Base-by-base conservation (phyloP, 2,888 invertebrate species). In the Criorhina ranunculi region DNA sequence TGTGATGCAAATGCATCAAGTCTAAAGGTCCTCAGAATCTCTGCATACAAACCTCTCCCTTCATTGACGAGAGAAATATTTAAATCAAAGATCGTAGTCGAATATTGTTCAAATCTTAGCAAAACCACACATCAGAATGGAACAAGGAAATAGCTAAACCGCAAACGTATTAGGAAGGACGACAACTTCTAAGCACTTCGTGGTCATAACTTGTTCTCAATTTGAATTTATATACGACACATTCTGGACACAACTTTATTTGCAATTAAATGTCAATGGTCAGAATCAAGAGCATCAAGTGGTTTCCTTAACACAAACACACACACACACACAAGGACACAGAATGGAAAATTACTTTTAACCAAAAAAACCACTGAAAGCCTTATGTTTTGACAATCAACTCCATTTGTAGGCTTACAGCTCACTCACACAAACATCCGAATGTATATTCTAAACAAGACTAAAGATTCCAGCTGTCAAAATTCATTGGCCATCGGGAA, bases 401-500 rank as follows among this genome's bases (percentile, higher is more conserved):
- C 15, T 12, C 31, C 19, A 29, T 64, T 19, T 60, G 24, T 53
- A 51, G 24, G 33, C 3, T 55, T 24, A 15, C n/a, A 40, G 15
- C 42, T 19, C 15, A 11, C 8, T 64, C 8, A 73, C n/a, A 46
- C 2, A 37, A 31, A 11, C 24, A 17, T 17, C 12, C 15, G 33
- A 8, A 31, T 37, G 17, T 11, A 12, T 40, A 37, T 33, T 57
- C 44, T 11, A 44, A 62, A 15, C 19, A 70, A 51, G 42, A 79
- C 67, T 66, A 51, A n/a, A 17, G 40, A 70, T 46, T 31, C 46
- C 78, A 78, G 70, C 70, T 78, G 78, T 15, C 46, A 33, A 62
- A 60, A 67, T 73, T 75, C 60, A 60, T 73, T 33, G 60, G 59
- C 60, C 59, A 55, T 60, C 19, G 60, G 53, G 60, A 49, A 79